Percentiles rank a stretch among this genome's conserved stretches.
phyloP scores from a whole-genome alignment of 2,888 invertebrate genomes.

The Thecophora atra region DNA sequence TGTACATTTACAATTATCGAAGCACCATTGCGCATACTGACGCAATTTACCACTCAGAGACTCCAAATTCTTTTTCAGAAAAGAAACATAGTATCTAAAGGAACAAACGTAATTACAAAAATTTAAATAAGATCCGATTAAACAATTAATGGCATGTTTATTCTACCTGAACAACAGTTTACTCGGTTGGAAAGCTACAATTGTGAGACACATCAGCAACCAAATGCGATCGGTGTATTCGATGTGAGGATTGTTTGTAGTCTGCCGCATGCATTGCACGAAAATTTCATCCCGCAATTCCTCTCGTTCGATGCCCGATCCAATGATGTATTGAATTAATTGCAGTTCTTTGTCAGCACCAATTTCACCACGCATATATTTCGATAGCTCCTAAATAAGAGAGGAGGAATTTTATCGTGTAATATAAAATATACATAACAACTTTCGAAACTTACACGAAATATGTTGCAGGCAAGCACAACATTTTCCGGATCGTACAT shows the following conservation, averaged over 20 bases:
- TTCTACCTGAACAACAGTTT: conserved; percentile 62
- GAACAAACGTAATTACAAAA: conserved; percentile 50
- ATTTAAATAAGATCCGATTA: background rate
- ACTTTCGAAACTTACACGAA: conserved; percentile 76
- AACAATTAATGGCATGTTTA: background rate
- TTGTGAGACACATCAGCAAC: conserved; percentile 87
- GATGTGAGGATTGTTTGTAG: conserved; percentile 86
- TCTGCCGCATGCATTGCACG: conserved; percentile 87
- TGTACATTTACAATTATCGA: conserved; percentile 90
- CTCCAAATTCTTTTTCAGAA: conserved; percentile 75
- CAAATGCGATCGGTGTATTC: conserved; percentile 88
- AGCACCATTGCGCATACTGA: conserved; percentile 93
- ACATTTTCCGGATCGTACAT: conserved; percentile 96
- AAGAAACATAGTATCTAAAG: conserved; percentile 78
- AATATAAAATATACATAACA: background rate
- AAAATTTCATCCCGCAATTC: conserved; percentile 92
- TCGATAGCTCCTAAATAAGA: conserved; percentile 79
- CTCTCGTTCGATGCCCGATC: conserved; percentile 88
- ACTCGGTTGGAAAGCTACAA: conserved; percentile 89
- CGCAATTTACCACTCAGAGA: conserved; percentile 75
- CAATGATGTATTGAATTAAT: conserved; percentile 85
- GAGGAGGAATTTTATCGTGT: too few species aligned
- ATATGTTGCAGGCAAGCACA: conserved; percentile 86
- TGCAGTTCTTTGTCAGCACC: conserved; percentile 84
- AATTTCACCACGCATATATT: conserved; percentile 88